Evolutionary conservation across 2,888 invertebrate species (phyloP), one percentile per base, ranked within the genome.

Genomic region (Drosophila barbarae): DNA sequence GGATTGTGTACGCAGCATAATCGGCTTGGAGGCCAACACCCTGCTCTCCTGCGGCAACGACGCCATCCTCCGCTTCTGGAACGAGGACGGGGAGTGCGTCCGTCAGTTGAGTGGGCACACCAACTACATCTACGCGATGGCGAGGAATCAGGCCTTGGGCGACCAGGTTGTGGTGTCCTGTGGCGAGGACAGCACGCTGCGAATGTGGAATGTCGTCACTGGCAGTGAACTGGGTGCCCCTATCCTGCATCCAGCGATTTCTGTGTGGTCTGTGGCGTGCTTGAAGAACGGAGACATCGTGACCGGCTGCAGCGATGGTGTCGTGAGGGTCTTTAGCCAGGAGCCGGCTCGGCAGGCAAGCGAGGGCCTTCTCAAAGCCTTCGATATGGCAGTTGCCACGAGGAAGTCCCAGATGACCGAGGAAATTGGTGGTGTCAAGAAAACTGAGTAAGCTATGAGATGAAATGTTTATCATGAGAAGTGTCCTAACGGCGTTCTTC

Each of bases 41-140:
- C 95, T 99, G 88, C 90, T 98, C 1, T 97, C 98, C 47, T 96
- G 96, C 86, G 93, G 96, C 28, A 99, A 99, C 90, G 99, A 99
- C 91, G 95, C 96, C 0, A 92, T 94, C 0, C 92, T 99, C 44
- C 93, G 94, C 73, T 91, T 94, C 54, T 99, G 99, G 99, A 92
- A 93, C 5, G 92, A 93, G 60, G 91, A 92, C 50, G 97, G 97
- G 26, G 93, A 94, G 76, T 95, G 95, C 86, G 87, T 96, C 7
- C 92, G 93, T 55, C 93, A 93, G 59, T 93, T 93, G 80, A 93
- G 93, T 87, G 96, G 96, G 0, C 98, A 98, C 88, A 92, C 93
- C 39, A 96, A 95, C 90, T 98, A 95, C 88, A 95, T 98, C 76
- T 98, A 98, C 88, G 92, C 86, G 0, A 90, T 94, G 73, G 91